Evolutionary conservation across 2,888 invertebrate species (phyloP).

Genomic region (Eupsilia transversa): DNA sequence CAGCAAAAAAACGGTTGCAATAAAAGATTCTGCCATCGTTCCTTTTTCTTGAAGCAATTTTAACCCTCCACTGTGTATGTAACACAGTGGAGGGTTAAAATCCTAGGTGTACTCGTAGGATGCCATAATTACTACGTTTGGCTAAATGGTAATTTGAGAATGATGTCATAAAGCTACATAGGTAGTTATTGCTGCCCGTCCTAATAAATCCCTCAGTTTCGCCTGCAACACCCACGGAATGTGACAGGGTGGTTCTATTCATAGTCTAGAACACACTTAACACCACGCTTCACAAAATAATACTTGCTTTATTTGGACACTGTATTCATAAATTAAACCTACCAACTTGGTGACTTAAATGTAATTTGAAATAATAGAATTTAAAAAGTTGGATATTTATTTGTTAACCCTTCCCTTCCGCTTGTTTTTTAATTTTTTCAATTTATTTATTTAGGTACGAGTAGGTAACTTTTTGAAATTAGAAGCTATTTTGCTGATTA

Average conservation of each 20-base stretch:
- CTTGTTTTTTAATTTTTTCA: constrained; percentile 2
- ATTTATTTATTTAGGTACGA: background rate
- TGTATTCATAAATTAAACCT: background rate
- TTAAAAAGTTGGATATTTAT: background rate
- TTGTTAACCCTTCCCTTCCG: constrained; percentile 10
- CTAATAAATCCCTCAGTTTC: constrained; percentile 63
- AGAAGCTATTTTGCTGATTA: background rate
- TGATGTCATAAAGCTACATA: constrained; percentile 51
- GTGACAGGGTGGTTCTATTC: constrained; percentile 62
- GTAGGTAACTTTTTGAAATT: too few relatives aligned
- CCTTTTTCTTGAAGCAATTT: constrained; percentile 9
- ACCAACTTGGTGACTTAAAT: background rate
- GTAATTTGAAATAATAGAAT: background rate
- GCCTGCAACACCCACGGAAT: constrained; percentile 57
- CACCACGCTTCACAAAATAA: constrained; percentile 22
- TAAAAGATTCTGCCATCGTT: background rate
- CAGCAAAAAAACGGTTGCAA: background rate
- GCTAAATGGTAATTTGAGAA: constrained; percentile 54
- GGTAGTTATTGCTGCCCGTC: constrained; percentile 53
- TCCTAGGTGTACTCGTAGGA: constrained; percentile 30
- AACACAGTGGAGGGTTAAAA: too few relatives aligned
- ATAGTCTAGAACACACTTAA: constrained; percentile 40
- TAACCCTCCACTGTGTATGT: constrained; percentile 22
- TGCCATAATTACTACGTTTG: constrained; percentile 42
- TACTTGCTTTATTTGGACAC: constrained; percentile 16